Evolutionary conservation across 1,140 invertebrate genomes (phyloP), one percentile per base, ranked within the genome.

Genomic region (Drosophila ercepeae): DNA sequence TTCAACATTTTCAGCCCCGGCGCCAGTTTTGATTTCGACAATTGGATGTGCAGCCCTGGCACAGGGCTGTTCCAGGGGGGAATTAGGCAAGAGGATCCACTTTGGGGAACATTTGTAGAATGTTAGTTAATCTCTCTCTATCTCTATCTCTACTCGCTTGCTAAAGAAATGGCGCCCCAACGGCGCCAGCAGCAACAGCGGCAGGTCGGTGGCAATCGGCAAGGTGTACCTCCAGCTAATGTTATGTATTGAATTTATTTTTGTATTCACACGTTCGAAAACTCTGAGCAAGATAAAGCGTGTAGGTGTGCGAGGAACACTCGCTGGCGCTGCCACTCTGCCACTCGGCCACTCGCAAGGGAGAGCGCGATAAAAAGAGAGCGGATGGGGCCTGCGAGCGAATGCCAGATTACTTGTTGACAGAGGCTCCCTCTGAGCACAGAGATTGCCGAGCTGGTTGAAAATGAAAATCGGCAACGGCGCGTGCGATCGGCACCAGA

Each of bases 401-500:
- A 27, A 27, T 8, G 6, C 9, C 27, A 8, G 27, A 27, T 27
- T 27, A 27, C 27, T 27, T 27, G 27, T 27, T 27, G 34, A 41
- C 27, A 23, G 75, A 46, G 50, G 46, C n/a, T n/a, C n/a, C n/a
- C n/a, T n/a, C n/a, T n/a, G 29, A 44, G 42, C 19, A 48, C 27
- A 18, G 34, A 45, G 36, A 32, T 21, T 41, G 51, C 8, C 60
- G 14, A 42, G 39, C 39, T 16, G 32, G 48, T 18, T 91, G 72
- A 92, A 92, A 91, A 78, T 92, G 92, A 92, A 90, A 93, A 89
- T 83, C 92, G 95, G 93, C 95, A 96, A 95, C 95, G 92, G 58
- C 79, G 94, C 93, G 75, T 16, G 77, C 92, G 94, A 94, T 94
- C 94, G 94, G 93, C 94, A 95, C 78, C 95, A 96, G 95, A 96